Conservation (phyloP, 2,797 vertebrate genomes). For the Pseudotriccus pelzelni region DNA sequence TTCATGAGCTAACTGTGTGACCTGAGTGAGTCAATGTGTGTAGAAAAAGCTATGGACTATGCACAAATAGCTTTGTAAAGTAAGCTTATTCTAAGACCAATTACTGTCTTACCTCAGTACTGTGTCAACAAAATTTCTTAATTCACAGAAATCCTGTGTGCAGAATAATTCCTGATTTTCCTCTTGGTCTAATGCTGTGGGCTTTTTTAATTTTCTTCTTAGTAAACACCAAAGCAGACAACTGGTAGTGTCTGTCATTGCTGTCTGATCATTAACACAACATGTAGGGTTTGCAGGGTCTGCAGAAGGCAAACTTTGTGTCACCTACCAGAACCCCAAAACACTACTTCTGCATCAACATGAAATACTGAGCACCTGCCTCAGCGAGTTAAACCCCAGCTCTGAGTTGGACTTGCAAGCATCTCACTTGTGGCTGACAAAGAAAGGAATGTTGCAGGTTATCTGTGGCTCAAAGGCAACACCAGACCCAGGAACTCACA, state of each 20-base stretch:
- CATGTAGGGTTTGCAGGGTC: background rate
- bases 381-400: background rate
- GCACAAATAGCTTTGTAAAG: background rate
- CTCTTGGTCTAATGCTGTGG: background rate
- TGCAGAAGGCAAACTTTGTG: constrained; percentile 21
- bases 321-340: background rate
- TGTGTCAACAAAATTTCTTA: background rate
- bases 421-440: background rate
- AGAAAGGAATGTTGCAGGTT: background rate
- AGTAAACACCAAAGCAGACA: constrained; percentile 23
- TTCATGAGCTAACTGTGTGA: background rate
- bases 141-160: background rate
- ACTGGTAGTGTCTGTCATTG: background rate
- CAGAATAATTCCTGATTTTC: constrained; percentile 9
- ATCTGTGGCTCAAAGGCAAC: constrained; percentile 20
- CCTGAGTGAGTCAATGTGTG: background rate
- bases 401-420: background rate
- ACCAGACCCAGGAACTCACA: background rate
- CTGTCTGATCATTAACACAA: background rate
- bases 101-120: constrained; percentile 1
- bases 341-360: background rate
- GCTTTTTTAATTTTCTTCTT: background rate
- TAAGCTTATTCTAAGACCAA: background rate
- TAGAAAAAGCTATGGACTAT: background rate
- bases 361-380: background rate